Percentiles rank a stretch among this genome's conserved stretches.
phyloP scores from a whole-genome alignment of 2,888 invertebrate genomes.

The Andrena camellia region DNA sequence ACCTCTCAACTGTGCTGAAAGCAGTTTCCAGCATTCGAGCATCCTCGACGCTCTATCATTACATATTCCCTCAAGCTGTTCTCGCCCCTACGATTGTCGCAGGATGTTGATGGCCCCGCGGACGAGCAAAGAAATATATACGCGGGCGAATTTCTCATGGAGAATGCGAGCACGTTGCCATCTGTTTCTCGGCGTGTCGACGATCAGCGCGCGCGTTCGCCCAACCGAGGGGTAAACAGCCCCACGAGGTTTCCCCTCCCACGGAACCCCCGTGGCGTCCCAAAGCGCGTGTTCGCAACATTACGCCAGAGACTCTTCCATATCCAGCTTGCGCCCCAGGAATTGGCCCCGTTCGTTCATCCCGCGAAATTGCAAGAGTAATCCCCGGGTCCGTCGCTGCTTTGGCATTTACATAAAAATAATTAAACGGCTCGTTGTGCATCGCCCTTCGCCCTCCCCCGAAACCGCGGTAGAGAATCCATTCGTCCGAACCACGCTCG shows the following conservation, averaged over 20 bases:
- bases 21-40: no score
- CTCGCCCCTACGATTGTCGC: not conserved
- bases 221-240: constrained; percentile 67
- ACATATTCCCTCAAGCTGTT: constrained; percentile 15
- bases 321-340: constrained; percentile 58
- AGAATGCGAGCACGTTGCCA: constrained; percentile 49
- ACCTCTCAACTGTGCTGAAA: no score
- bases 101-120: constrained; percentile 5
- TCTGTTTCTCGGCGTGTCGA: constrained; percentile 60
- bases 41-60: not conserved
- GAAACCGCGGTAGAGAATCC: constrained; percentile 4
- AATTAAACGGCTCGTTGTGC: constrained; percentile 75
- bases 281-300: constrained; percentile 71
- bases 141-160: constrained; percentile 37
- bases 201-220: constrained; percentile 47
- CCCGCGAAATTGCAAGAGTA: constrained; percentile 75
- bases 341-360: constrained; percentile 72
- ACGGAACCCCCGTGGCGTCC: constrained; percentile 57
- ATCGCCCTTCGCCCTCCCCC: constrained; percentile 19
- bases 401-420: constrained; percentile 79
- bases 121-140: constrained; percentile 21
- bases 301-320: constrained; percentile 64
- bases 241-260: constrained; percentile 64
- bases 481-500: constrained; percentile 31
- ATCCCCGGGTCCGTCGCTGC: constrained; percentile 58